Conservation (phyloP, 1,140 invertebrate genomes). For the Sinella curviseta region DNA sequence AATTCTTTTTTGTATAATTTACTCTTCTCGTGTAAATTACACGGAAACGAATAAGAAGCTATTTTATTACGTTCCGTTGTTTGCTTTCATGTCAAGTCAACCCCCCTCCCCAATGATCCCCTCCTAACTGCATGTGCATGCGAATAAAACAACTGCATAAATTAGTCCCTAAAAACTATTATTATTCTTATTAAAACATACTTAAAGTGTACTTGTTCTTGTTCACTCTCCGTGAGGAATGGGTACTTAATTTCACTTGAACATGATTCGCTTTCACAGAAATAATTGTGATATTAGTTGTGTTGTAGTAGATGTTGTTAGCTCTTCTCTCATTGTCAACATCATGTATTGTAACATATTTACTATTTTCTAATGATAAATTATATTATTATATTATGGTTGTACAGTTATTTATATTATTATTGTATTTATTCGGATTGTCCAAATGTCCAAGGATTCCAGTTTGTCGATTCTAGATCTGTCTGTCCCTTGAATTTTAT, state of each 20-base stretch:
- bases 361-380: too few relatives aligned
- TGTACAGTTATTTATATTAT: neutral
- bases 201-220: too few relatives aligned
- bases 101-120: too few relatives aligned
- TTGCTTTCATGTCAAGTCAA: neutral
- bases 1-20: neutral
- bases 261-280: neutral
- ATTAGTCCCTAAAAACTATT: too few relatives aligned
- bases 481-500: conserved; percentile 1
- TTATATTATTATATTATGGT: too few relatives aligned
- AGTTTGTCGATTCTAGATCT: conserved; percentile 11
- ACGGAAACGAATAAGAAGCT: neutral
- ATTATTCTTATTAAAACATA: too few relatives aligned
- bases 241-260: neutral
- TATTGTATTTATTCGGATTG: neutral
- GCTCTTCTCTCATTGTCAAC: too few relatives aligned
- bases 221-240: too few relatives aligned
- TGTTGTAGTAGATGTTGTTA: too few relatives aligned
- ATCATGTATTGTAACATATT: too few relatives aligned
- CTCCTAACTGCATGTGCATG: too few relatives aligned
- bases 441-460: neutral
- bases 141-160: too few relatives aligned
- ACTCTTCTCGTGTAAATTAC: neutral
- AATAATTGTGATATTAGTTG: neutral
- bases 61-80: neutral